Base-by-base conservation (phyloP, 1,140 invertebrate species). In the Charaxes varanes region DNA sequence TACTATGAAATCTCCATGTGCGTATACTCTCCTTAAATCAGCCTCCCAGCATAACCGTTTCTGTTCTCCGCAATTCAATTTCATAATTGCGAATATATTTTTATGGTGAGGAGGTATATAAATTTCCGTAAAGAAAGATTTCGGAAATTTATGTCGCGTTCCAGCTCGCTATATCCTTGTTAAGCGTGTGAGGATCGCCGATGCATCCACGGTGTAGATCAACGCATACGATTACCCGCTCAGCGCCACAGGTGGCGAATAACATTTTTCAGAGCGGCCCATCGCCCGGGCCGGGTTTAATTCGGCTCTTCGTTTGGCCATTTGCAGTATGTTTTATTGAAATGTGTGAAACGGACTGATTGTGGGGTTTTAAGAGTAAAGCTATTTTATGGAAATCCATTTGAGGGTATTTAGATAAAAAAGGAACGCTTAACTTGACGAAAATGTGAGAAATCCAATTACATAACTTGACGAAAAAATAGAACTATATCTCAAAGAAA, bases 151-250 rank as follows among this genome's bases (percentile, higher is more conserved):
- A 7, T 16, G 19, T 12, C 34, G 6, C 30, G 15, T 40, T 26
- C 2, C 6, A 5, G 7, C 19, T 46, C 11, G 38, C 30, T 62
- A 71, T 31, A 64, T 68, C 60, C 30, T 23, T 56, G 68, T 64
- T 27, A 26, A 23, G 28, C 27, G 21, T 10, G 41, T 50, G 41
- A 45, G 40, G 49, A 37, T 48, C 37, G 30, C 6, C 52, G 50
- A 40, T 70, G 76, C 74, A 77, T 69, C 53, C 66, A 55, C 43
- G 56, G 48, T 57, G 58, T 28, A 74, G 72, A 82, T 82, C 74
- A 81, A 77, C 69, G 76, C 78, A 82, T 78, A 78, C 78, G 78
- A 74, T 77, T 74, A 77, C 58, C 48, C 59, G 27, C 3, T 15
- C 13, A 28, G 36, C 40, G 62, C 78, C 63, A 82, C 78, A 82